Evolutionary conservation across 2,113 vertebrate genomes (phyloP).

Genomic region (Albula glossodonta): DNA sequence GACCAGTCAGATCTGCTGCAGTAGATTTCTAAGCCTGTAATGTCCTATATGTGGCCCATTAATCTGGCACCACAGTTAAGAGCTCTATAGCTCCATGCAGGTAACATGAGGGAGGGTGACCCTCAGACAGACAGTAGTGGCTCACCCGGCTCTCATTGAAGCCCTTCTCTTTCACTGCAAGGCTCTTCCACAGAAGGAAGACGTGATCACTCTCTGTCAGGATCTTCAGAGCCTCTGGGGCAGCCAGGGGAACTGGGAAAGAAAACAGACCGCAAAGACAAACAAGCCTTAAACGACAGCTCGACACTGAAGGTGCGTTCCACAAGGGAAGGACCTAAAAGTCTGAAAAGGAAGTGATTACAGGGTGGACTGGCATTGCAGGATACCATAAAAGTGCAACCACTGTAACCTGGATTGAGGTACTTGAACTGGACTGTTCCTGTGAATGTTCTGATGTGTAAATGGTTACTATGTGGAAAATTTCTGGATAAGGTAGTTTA

Average conservation of each 20-base stretch:
- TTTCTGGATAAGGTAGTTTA: background rate
- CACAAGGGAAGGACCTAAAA: too few species aligned
- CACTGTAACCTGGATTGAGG: background rate
- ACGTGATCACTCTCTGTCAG: conserved; percentile 88
- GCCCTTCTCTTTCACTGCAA: conserved; percentile 84
- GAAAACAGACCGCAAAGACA: background rate
- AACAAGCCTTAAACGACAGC: background rate
- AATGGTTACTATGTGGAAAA: background rate
- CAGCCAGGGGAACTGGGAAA: conserved; percentile 77
- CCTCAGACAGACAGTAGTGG: too few species aligned
- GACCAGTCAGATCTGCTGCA: too few species aligned
- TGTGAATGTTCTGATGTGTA: background rate
- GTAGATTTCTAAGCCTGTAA: too few species aligned
- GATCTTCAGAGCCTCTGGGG: conserved; percentile 93
- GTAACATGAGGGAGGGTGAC: too few species aligned
- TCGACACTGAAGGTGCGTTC: background rate
- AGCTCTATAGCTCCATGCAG: too few species aligned
- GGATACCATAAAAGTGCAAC: background rate
- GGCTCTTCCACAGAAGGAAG: conserved; percentile 94
- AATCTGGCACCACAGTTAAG: too few species aligned
- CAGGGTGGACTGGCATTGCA: too few species aligned
- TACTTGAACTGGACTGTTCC: background rate
- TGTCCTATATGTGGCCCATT: too few species aligned
- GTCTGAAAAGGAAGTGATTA: too few species aligned
- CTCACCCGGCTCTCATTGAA: conserved; percentile 91